These are phyloP conservation scores for Pocota personata DNA, from an alignment of 2,888 invertebrate species.

Conservation along the genomic window DNA sequence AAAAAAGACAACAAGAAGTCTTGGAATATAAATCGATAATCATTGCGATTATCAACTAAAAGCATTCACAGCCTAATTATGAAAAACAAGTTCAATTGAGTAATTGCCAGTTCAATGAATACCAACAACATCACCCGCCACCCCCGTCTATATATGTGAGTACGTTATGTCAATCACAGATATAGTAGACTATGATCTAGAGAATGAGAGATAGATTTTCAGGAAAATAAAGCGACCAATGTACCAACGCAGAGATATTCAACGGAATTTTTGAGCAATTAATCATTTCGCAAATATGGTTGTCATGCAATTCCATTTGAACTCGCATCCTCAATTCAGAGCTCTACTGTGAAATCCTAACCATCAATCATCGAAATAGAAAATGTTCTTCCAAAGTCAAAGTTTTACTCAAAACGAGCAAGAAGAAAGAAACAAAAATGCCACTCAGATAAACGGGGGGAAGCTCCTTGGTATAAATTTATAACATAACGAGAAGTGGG, in stretches of 20 bases:
- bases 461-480: slow-evolving; percentile 58
- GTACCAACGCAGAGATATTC: background rate
- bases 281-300: slow-evolving; percentile 69
- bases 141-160: background rate
- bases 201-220: background rate
- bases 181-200: background rate
- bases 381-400: slow-evolving; percentile 57
- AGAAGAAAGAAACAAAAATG: background rate
- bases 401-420: slow-evolving; percentile 15
- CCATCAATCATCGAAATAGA: slow-evolving; percentile 68
- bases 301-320: slow-evolving; percentile 71
- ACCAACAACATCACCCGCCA: background rate
- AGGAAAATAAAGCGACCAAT: background rate
- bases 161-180: background rate
- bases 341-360: slow-evolving; percentile 32
- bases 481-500: slow-evolving; percentile 54
- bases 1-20: slow-evolving; percentile 13
- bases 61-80: slow-evolving; percentile 26
- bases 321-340: slow-evolving; percentile 55
- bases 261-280: slow-evolving; percentile 39
- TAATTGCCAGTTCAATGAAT: slow-evolving; percentile 29
- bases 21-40: slow-evolving; percentile 43
- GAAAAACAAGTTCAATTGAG: slow-evolving; percentile 41
- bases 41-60: slow-evolving; percentile 24
- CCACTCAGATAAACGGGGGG: slow-evolving; percentile 25